Evolutionary conservation across 2,888 invertebrate genomes (phyloP), one percentile per base, ranked within the genome.

Genomic region (Drosophila setosimentum): DNA sequence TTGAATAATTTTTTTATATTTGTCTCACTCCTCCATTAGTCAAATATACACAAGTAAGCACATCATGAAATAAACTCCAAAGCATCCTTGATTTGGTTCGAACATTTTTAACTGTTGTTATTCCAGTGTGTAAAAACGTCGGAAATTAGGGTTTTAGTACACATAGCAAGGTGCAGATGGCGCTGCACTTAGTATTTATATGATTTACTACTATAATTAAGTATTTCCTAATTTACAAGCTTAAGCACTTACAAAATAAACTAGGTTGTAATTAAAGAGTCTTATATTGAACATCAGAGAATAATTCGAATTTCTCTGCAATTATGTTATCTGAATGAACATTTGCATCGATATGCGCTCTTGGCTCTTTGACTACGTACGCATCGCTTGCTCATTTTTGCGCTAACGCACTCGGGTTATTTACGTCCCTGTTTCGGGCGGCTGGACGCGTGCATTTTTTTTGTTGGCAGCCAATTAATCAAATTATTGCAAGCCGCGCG

Each of bases 381-480:
- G 74, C 55, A 37, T 30, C 45, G 49, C 32, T 57, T 18, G 27
- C 71, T 50, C 62, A 16, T 21, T 68, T 18, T 18, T 55, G 68
- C 68, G 60, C 35, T 60, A n/a, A 32, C 68, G 76, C 27, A 32
- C 42, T 50, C 40, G 24, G 5, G 29, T n/a, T 68, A 45, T 76
- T 78, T 76, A 75, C 64, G 78, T 73, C 37, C 45, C 42, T 61
- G 37, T 79, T 77, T 68, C 64, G 68, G 62, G 65, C 73, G 78
- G 72, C 51, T 79, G 76, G 70, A 67, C 81, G 79, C 81, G 79
- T 78, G 79, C 51, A 66, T 61, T 69, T 70, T 72, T 42, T 35
- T 35, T 18, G 35, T 35, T 24, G 73, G 51, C 53, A 65, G 55
- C 69, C 49, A 62, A 73, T 61, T 67, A 74, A 70, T 67, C 64